Evolutionary conservation across 2,797 vertebrate species (phyloP), one percentile per base, ranked within the genome.

Genomic region (Crocodylus rhombifer): DNA sequence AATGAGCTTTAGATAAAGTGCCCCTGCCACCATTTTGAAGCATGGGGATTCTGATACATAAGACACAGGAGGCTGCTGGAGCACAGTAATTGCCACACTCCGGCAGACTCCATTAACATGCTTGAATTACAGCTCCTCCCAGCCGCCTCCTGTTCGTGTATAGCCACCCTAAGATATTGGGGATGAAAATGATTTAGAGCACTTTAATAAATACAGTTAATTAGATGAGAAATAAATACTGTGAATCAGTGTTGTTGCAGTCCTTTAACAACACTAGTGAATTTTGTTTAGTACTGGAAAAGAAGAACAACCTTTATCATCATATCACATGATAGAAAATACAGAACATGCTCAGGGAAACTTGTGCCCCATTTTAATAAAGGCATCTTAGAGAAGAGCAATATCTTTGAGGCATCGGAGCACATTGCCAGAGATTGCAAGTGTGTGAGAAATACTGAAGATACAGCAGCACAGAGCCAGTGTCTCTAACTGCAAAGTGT

Each of bases 361-460:
- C n/a, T 20, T n/a, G 21, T 60, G 23, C 56, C 42, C 23, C 62
- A 36, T 55, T 56, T 28, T 63, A 55, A 84, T 83, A 75, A 30
- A 81, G 61, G 80, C 80, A 91, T 91, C 77, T 91, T 87, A 77
- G 57, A 75, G 79, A 92, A 74, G 87, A 91, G 89, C 76, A 84
- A 79, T 90, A 87, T 77, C 87, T 94, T 85, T 74, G 90, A 85
- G 73, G 65, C 61, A 80, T 85, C 51, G 60, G 26, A 87, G 88
- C 71, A 88, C 57, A 65, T 64, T 89, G 91, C 77, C 55, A 79
- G 80, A 77, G 58, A 77, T 76, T 62, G 30, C 85, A 86, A 63
- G 71, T 56, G 77, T 67, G 77, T 76, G 74, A 79, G 74, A 75
- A 86, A 90, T 82, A 79, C 67, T 78, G 77, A 65, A 67, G 71